Base-by-base conservation (phyloP, 2,797 vertebrate genomes). In the Myotis planiceps region DNA sequence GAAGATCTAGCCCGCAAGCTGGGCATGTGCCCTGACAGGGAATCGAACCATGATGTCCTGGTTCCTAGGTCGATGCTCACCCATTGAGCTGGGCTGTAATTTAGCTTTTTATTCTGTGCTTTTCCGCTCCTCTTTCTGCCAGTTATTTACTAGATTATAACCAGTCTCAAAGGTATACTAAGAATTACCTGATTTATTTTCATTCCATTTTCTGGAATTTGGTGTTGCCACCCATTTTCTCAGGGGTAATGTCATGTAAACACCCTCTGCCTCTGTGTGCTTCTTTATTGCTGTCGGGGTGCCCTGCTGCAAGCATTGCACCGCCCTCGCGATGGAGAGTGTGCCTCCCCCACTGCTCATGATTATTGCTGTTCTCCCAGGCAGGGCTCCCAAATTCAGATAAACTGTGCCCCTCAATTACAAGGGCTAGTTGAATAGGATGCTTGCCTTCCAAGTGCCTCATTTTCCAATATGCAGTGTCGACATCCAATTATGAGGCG, bases 401-500 rank as follows among this genome's bases (percentile, higher is more conserved):
- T 90, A 95, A 98, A 94, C 68, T 7, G 39, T 75, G 51, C 94
- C 91, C 94, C 90, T 96, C 95, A 85, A 95, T 97, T 95, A 96
- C 80, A 87, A 92, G 94, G 93, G 87, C 92, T 25, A 19, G 79
- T 91, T 83, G 88, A 97, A 91, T 53, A 25, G 65, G 95, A 80
- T 55, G 68, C 90, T 95, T 87, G 47, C 85, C 66, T 97, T 81
- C 65, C 90, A 91, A 95, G 80, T 85, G 87, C 96, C 94, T 95
- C 88, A 96, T 96, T 97, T 97, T 97, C 94, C 92, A 88, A 96
- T 93, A 85, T 29, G 79, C 74, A 84, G 23, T 66, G 85, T 87
- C 90, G 93, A 80, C 92, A 92, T 93, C 96, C 90, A 97, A 95
- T 97, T 96, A 96, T 96, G 94, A 78, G 84, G 90, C 94, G 93